Evolutionary conservation across 2,113 vertebrate genomes (phyloP).

Genomic region (Physeter macrocephalus): DNA sequence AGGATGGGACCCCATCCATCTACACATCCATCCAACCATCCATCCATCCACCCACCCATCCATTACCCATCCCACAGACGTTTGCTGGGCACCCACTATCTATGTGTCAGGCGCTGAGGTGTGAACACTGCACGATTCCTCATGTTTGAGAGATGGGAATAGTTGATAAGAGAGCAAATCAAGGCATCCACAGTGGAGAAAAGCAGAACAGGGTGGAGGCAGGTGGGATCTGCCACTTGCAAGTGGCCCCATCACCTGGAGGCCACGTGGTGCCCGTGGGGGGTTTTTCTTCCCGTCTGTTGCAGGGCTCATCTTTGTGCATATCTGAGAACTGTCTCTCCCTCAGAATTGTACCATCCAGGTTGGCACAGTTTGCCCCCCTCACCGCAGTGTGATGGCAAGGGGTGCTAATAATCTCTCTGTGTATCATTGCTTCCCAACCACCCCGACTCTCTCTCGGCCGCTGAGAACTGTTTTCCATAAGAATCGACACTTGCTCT

Average conservation of each 20-base stretch:
- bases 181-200: too few relatives aligned
- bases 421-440: background rate
- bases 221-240: background rate
- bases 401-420: background rate
- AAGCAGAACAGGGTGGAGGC: background rate
- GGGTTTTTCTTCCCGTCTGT: background rate
- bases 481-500: background rate
- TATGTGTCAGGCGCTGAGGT: too few relatives aligned
- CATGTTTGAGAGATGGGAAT: background rate
- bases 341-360: accelerated
- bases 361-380: background rate
- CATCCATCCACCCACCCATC: background rate
- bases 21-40: background rate
- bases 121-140: background rate
- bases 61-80: background rate
- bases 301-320: too few relatives aligned
- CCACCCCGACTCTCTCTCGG: background rate
- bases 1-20: background rate
- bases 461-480: background rate
- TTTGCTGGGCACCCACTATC: background rate
- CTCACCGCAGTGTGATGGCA: accelerated
- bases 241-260: background rate
- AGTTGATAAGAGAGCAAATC: background rate
- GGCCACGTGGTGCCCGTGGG: background rate
- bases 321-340: background rate